Evolutionary conservation across 2,888 invertebrate genomes (phyloP).

Genomic region (Azorinus chamasolen): DNA sequence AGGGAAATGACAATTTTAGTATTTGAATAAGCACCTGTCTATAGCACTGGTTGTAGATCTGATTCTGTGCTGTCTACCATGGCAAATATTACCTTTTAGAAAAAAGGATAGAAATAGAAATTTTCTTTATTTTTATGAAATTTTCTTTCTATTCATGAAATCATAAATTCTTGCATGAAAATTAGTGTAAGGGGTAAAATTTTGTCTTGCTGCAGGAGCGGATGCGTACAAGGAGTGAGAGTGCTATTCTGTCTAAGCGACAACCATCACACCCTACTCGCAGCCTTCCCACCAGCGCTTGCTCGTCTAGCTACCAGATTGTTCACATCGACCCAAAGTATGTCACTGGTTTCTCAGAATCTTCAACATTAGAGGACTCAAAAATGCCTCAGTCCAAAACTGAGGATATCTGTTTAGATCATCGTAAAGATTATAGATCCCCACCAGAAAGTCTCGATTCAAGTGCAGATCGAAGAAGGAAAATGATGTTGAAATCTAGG

Average conservation of each 20-base stretch:
- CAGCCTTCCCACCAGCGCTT: conserved; percentile 34
- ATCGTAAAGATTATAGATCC: conserved; percentile 55
- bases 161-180: no score
- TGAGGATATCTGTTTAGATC: conserved; percentile 46
- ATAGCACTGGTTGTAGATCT: no score
- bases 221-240: conserved; percentile 71
- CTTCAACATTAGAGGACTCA: conserved; percentile 33
- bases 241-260: conserved; percentile 44
- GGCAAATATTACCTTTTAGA: no score
- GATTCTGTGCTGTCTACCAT: no score
- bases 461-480: conserved; percentile 46
- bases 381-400: conserved; percentile 18
- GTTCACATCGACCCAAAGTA: conserved; percentile 77
- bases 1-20: no score
- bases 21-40: no score
- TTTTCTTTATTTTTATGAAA: no score
- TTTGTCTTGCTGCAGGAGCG: conserved; percentile 68
- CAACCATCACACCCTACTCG: conserved; percentile 13
- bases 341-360: conserved; percentile 73
- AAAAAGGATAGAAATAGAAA: no score
- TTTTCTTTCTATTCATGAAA: no score
- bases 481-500: conserved; percentile 47
- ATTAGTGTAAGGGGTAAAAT: no score
- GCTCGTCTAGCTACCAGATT: conserved; percentile 69
- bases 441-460: conserved; percentile 59